Evolutionary conservation across 2,888 invertebrate species (phyloP).

Genomic region (Eucera pruinosa): DNA sequence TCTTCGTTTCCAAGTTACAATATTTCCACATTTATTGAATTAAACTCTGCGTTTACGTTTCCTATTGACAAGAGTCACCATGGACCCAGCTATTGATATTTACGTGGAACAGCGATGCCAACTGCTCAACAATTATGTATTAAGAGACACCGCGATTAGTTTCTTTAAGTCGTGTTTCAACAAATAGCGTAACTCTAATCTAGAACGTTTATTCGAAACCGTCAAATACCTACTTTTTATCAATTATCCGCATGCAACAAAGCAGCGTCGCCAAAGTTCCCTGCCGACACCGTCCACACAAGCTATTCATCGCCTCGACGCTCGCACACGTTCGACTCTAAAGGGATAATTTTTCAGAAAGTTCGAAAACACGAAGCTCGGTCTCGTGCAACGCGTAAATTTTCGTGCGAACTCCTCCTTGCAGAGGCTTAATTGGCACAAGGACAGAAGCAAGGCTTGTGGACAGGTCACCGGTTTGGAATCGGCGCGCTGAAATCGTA

Average conservation of each 20-base stretch:
- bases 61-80: no score
- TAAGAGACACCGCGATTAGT: no score
- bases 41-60: no score
- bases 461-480: slow-evolving; percentile 53
- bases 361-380: slow-evolving; percentile 16
- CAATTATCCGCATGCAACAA: slow-evolving; percentile 33
- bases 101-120: no score
- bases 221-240: slow-evolving; percentile 7
- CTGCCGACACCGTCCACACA: slow-evolving; percentile 2
- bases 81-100: no score
- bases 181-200: no score
- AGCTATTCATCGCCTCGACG: slow-evolving; percentile 10
- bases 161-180: no score
- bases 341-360: slow-evolving; percentile 35
- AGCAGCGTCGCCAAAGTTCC: slow-evolving; percentile 1
- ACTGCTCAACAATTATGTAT: no score
- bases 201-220: not conserved
- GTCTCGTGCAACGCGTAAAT: slow-evolving; percentile 59
- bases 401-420: slow-evolving; percentile 44
- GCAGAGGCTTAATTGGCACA: slow-evolving; percentile 66
- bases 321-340: slow-evolving; percentile 19
- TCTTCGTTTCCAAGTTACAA: no score
- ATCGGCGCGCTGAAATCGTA: slow-evolving; percentile 63
- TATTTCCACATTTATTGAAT: no score
- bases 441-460: slow-evolving; percentile 43